phyloP scores from a whole-genome alignment of 1,140 invertebrate species.

The Brachionus paranguensis region DNA sequence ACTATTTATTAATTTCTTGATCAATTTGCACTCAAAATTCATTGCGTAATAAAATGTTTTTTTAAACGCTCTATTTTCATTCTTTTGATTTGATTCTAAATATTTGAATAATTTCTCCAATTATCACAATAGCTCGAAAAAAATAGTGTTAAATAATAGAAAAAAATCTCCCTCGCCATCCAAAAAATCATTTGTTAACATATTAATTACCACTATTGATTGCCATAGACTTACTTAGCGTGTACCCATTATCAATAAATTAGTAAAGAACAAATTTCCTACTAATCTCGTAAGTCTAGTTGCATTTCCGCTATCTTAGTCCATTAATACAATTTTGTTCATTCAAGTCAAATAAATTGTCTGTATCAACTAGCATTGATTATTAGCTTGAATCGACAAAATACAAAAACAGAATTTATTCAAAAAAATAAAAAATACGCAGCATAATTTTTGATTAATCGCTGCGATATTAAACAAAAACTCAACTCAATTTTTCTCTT shows the following conservation, averaged over 20 bases:
- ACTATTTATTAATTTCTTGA: too few relatives aligned
- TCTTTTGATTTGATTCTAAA: background rate
- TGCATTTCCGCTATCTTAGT: background rate
- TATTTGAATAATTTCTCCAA: background rate
- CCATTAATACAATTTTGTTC: background rate
- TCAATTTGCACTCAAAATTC: too few relatives aligned
- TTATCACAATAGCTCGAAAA: background rate
- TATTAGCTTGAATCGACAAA: background rate
- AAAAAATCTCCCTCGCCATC: background rate
- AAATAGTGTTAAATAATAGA: background rate
- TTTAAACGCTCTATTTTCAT: background rate
- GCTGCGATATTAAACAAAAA: background rate
- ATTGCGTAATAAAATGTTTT: background rate
- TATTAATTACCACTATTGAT: background rate
- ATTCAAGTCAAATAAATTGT: constrained; percentile 2
- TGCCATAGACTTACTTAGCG: background rate
- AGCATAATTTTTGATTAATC: constrained; percentile 28
- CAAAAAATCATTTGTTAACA: background rate
- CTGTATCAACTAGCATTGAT: background rate
- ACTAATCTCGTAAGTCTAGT: background rate
- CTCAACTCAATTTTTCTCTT: background rate
- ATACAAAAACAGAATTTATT: background rate
- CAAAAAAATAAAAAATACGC: constrained; percentile 1
- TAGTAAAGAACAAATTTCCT: background rate
- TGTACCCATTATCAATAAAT: background rate